phyloP scores from a whole-genome alignment of 2,888 invertebrate species.

The Hyposoter didymator region DNA sequence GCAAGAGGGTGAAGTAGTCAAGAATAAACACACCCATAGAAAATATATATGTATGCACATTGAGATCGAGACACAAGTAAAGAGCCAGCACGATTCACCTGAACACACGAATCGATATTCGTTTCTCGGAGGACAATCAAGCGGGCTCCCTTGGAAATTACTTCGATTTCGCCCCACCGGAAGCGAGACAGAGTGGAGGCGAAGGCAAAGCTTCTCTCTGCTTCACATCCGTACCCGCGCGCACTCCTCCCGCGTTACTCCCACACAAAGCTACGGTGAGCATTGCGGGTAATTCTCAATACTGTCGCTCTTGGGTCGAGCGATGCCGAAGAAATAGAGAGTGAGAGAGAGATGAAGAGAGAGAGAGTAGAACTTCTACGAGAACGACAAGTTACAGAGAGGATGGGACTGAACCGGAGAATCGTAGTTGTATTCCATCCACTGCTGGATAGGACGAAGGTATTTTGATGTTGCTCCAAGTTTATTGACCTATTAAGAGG shows the following conservation, averaged over 20 bases:
- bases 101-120: slow-evolving; percentile 55
- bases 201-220: slow-evolving; percentile 29
- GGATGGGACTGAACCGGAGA: slow-evolving; percentile 16
- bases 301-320: slow-evolving; percentile 23
- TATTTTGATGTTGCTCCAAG: not conserved
- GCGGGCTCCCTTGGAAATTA: slow-evolving; percentile 52
- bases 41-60: slow-evolving; percentile 10
- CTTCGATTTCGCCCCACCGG: slow-evolving; percentile 49
- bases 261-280: slow-evolving; percentile 29
- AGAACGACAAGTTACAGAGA: slow-evolving; percentile 41
- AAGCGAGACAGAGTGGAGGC: slow-evolving; percentile 37
- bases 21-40: slow-evolving; percentile 30
- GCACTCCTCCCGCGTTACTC: not conserved
- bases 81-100: slow-evolving; percentile 10
- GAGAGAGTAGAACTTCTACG: slow-evolving; percentile 3
- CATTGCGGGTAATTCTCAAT: slow-evolving; percentile 34
- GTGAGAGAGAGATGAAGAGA: not conserved
- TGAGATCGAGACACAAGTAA: slow-evolving; percentile 15
- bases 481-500: slow-evolving; percentile 19
- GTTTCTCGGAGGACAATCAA: slow-evolving; percentile 48
- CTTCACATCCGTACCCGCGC: slow-evolving; percentile 41
- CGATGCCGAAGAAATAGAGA: not conserved
- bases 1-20: slow-evolving; percentile 4
- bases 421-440: slow-evolving; percentile 4
- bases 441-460: not conserved